phyloP scores from a whole-genome alignment of 2,797 vertebrate genomes.

The Sphenodon punctatus region DNA sequence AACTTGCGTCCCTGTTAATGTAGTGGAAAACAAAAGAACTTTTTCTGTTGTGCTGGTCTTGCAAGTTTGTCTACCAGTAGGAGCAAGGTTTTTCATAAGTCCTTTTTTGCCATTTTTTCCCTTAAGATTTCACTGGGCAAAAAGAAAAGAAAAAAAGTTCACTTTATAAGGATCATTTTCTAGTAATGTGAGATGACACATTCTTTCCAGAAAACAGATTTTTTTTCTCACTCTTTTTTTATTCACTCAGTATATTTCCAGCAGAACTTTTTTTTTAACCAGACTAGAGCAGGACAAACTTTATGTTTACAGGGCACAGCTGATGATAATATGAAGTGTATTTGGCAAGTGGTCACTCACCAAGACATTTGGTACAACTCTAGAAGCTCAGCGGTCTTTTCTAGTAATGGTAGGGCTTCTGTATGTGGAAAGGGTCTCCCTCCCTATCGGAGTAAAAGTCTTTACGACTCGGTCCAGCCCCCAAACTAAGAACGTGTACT shows the following conservation, averaged over 20 bases:
- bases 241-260: constrained; percentile 66
- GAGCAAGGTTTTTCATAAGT: constrained; percentile 74
- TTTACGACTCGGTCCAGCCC: constrained; percentile 60
- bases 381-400: constrained; percentile 52
- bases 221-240: constrained; percentile 75
- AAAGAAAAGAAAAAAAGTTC: constrained; percentile 47
- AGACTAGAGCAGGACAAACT: constrained; percentile 65
- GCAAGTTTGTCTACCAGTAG: constrained; percentile 88
- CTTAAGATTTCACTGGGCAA: constrained; percentile 70
- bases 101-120: constrained; percentile 57
- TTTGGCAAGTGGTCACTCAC: constrained; percentile 61
- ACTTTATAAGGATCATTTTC: constrained; percentile 77
- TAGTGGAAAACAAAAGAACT: constrained; percentile 88
- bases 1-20: constrained; percentile 94
- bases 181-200: constrained; percentile 52
- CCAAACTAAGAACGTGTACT: constrained; percentile 79
- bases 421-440: constrained; percentile 66
- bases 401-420: constrained; percentile 53
- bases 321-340: constrained; percentile 51
- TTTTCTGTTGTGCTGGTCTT: constrained; percentile 91
- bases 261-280: constrained; percentile 63
- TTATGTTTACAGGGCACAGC: constrained; percentile 66
- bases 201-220: constrained; percentile 76
- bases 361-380: constrained; percentile 62
- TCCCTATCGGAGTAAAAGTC: constrained; percentile 58